phyloP scores from a whole-genome alignment of 1,140 invertebrate species.

The Lordiphosa collinella region DNA sequence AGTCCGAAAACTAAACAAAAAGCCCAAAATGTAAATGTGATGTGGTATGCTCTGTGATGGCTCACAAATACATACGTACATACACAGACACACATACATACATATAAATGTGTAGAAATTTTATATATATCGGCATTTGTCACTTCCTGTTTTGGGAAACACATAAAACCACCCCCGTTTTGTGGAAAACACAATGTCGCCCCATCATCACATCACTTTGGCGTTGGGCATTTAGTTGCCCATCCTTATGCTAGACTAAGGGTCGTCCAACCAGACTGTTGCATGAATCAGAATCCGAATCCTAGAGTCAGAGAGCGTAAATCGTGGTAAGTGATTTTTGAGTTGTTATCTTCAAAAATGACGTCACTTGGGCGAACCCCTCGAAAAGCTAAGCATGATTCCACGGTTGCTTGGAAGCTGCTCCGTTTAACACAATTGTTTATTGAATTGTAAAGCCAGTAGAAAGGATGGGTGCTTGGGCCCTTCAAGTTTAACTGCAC shows the following conservation, averaged over 20 bases:
- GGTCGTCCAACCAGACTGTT: slow-evolving; percentile 57
- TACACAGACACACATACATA: slow-evolving; percentile 9
- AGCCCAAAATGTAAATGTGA: slow-evolving; percentile 51
- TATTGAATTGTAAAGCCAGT: slow-evolving; percentile 69
- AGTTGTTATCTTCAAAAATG: slow-evolving; percentile 58
- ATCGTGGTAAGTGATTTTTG: slow-evolving; percentile 78
- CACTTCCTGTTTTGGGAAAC: slow-evolving; percentile 66
- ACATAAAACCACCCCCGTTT: slow-evolving; percentile 52
- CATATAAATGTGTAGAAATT: slow-evolving; percentile 13
- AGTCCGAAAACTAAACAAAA: slow-evolving; percentile 74
- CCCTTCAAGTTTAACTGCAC: slow-evolving; percentile 70
- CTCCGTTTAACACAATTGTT: slow-evolving; percentile 75
- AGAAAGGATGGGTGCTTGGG: no score
- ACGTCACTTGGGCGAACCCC: slow-evolving; percentile 42
- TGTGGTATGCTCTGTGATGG: slow-evolving; percentile 40
- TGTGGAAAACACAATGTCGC: slow-evolving; percentile 29
- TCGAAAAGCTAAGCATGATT: slow-evolving; percentile 37
- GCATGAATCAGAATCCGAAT: slow-evolving; percentile 58
- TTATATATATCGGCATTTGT: slow-evolving; percentile 65
- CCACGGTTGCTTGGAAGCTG: slow-evolving; percentile 43
- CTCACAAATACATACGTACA: slow-evolving; percentile 30
- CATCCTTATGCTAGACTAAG: slow-evolving; percentile 25
- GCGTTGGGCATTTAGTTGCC: slow-evolving; percentile 49
- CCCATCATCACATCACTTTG: slow-evolving; percentile 57
- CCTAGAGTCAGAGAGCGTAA: slow-evolving; percentile 46